Evolutionary conservation across 2,888 invertebrate species (phyloP).

Genomic region (Trichogramma dendrolimi): DNA sequence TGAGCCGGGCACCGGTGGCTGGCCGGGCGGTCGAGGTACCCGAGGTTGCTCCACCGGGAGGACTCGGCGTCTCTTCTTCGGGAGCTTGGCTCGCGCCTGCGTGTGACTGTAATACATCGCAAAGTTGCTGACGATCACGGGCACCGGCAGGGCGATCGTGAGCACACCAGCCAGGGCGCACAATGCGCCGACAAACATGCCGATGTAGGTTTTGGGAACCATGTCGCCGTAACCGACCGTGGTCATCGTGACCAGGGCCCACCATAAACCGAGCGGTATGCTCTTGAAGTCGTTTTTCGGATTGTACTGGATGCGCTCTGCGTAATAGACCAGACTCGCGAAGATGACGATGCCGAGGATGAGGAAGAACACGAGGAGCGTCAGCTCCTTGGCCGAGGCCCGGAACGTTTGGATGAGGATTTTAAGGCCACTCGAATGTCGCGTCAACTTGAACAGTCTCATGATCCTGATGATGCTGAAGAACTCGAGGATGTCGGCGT

Average conservation of each 20-base stretch:
- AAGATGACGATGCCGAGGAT: conserved; percentile 93
- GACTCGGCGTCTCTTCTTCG: conserved; percentile 95
- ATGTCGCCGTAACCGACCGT: conserved; percentile 98
- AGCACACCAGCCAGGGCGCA: conserved; percentile 98
- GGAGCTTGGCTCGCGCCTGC: conserved; percentile 95
- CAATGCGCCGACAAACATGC: conserved; percentile 97
- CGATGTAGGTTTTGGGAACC: conserved; percentile 97
- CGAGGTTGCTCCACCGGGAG: conserved; percentile 88
- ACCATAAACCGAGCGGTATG: conserved; percentile 96
- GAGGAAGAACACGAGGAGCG: conserved; percentile 93
- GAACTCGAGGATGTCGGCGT: conserved; percentile 94
- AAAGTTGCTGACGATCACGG: conserved; percentile 99
- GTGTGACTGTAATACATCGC: conserved; percentile 95
- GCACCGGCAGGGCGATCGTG: conserved; percentile 97
- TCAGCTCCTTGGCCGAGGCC: conserved; percentile 94
- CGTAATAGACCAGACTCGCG: conserved; percentile 96
- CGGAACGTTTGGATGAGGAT: conserved; percentile 97
- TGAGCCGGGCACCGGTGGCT: conserved; percentile 48
- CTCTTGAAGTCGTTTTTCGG: conserved; percentile 97
- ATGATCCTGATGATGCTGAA: conserved; percentile 96
- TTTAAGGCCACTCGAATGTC: conserved; percentile 95
- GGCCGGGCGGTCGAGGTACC: conserved; percentile 50
- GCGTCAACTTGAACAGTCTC: conserved; percentile 93
- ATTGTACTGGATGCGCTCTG: conserved; percentile 91
- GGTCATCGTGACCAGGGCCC: conserved; percentile 99